Evolutionary conservation across 1,140 invertebrate species (phyloP).

Genomic region (Tetramorium alpestre): DNA sequence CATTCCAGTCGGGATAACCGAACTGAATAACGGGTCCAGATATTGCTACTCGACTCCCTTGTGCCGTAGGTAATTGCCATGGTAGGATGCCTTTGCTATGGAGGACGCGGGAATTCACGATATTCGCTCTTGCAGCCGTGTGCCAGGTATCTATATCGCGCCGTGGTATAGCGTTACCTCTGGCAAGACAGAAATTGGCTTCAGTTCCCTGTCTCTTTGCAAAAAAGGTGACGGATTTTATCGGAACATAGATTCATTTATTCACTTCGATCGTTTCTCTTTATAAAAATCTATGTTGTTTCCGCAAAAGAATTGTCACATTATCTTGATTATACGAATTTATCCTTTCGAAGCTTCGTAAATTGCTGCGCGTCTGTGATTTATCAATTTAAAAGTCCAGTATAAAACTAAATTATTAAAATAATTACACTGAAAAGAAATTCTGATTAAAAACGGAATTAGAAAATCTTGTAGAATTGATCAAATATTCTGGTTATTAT

Average conservation of each 20-base stretch:
- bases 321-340: background rate
- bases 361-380: background rate
- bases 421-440: background rate
- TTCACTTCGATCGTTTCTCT: background rate
- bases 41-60: constrained; percentile 84
- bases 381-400: background rate
- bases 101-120: constrained; percentile 65
- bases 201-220: background rate
- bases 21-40: constrained; percentile 79
- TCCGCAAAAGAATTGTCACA: background rate
- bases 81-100: constrained; percentile 71
- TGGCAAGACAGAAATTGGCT: constrained; percentile 13
- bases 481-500: too few relatives aligned
- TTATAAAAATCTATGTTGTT: background rate
- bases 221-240: background rate
- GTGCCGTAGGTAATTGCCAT: constrained; percentile 70
- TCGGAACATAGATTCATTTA: background rate
- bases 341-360: background rate
- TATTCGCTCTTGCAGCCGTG: constrained; percentile 61
- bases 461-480: too few relatives aligned
- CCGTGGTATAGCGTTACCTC: constrained; percentile 45
- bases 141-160: constrained; percentile 54
- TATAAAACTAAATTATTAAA: background rate
- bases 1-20: constrained; percentile 81
- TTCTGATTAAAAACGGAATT: too few relatives aligned